Percentiles rank a stretch among this genome's conserved stretches.
phyloP scores from a whole-genome alignment of 2,888 invertebrate species.

The Isoperla grammatica region DNA sequence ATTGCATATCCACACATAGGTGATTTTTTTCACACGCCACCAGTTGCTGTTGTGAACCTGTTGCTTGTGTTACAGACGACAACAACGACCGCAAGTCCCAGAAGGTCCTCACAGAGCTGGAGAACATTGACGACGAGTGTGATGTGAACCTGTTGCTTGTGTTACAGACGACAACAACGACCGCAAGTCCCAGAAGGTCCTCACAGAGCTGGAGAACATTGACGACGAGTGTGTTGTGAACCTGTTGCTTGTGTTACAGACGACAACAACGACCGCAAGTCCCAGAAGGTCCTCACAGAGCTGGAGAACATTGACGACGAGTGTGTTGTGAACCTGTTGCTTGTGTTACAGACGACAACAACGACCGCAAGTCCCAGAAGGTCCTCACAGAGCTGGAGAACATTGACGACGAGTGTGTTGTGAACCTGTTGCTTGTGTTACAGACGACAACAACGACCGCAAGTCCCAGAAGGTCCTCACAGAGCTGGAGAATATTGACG shows the following conservation, averaged over 20 bases:
- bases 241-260: constrained; percentile 89
- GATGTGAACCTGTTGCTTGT: too few species aligned
- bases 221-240: constrained; percentile 88
- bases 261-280: constrained; percentile 79
- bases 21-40: too few species aligned
- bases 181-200: constrained; percentile 74
- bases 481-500: constrained; percentile 90
- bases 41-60: too few species aligned
- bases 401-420: constrained; percentile 70
- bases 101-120: constrained; percentile 77
- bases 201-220: constrained; percentile 87
- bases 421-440: constrained; percentile 21
- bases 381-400: constrained; percentile 85
- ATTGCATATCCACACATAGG: too few species aligned
- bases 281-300: constrained; percentile 77
- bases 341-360: constrained; percentile 91
- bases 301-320: constrained; percentile 92
- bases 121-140: constrained; percentile 92
- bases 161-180: constrained; percentile 85
- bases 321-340: constrained; percentile 80
- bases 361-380: constrained; percentile 76
- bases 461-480: constrained; percentile 79
- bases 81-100: constrained; percentile 85
- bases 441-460: constrained; percentile 85
- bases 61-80: constrained; percentile 78